A percentile compares a stretch with the other conserved stretches of the same genome.
Conservation (phyloP, 2,797 vertebrate genomes). For the Echeneis naucrates region DNA sequence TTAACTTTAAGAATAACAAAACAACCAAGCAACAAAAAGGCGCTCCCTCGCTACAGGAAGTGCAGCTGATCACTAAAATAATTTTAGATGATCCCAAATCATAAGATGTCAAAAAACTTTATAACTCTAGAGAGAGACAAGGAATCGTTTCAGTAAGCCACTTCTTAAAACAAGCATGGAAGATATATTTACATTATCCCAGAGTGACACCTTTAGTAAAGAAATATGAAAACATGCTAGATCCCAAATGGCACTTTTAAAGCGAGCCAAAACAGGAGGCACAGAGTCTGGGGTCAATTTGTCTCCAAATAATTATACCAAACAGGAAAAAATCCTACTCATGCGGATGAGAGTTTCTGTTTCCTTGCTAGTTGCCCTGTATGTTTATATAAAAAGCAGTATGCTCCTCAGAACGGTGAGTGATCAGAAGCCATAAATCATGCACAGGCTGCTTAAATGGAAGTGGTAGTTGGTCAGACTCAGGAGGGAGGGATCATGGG, state of each 20-base stretch:
- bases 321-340: neutral
- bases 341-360: slow-evolving; percentile 22
- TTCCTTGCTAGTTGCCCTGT: neutral
- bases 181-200: neutral
- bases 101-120: neutral
- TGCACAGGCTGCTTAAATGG: neutral
- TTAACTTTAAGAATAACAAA: neutral
- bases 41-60: too few relatives aligned
- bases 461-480: slow-evolving; percentile 2
- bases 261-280: neutral
- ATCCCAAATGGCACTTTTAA: neutral
- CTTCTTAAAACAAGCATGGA: neutral
- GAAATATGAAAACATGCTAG: neutral
- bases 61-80: neutral
- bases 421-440: slow-evolving; percentile 16
- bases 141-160: neutral
- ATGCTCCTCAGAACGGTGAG: neutral
- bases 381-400: too few relatives aligned
- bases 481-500: slow-evolving; percentile 20
- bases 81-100: neutral
- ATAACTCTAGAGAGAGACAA: neutral
- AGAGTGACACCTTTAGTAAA: neutral
- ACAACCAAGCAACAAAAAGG: neutral
- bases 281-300: neutral
- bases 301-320: neutral